Evolutionary conservation across 2,888 invertebrate species (phyloP).

Genomic region (Cylloceria caligata): DNA sequence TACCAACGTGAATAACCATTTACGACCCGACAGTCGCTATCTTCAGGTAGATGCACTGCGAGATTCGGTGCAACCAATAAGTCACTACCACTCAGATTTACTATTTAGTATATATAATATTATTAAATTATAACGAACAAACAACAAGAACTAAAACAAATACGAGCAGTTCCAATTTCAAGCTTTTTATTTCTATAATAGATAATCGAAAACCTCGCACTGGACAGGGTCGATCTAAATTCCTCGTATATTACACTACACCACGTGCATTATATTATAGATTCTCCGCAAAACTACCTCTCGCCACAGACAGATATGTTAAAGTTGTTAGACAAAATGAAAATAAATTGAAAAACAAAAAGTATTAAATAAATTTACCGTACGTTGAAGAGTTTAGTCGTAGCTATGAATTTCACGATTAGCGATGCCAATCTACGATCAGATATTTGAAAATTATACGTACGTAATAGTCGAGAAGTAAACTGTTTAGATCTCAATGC

Average conservation of each 20-base stretch:
- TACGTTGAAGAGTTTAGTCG: conserved; percentile 30
- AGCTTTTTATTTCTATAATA: conserved; percentile 46
- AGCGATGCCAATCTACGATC: conserved; percentile 28
- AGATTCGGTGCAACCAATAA: conserved; percentile 40
- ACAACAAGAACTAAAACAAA: neutral
- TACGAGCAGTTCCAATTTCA: conserved; percentile 35
- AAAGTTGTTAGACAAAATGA: conserved; percentile 4
- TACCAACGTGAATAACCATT: conserved; percentile 11
- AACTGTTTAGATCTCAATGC: conserved; percentile 45
- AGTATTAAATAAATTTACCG: conserved; percentile 10
- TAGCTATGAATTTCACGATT: conserved; percentile 40
- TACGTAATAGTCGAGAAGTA: conserved; percentile 25
- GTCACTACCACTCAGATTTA: conserved; percentile 41
- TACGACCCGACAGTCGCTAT: conserved; percentile 7
- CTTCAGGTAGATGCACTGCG: conserved; percentile 46
- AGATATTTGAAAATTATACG: conserved; percentile 37
- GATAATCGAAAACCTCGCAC: conserved; percentile 42
- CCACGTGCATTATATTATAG: conserved; percentile 51
- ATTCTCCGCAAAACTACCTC: conserved; percentile 64
- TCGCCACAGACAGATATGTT: conserved; percentile 36
- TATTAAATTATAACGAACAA: conserved; percentile 1
- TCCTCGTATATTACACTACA: conserved; percentile 5
- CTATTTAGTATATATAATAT: conserved; percentile 28
- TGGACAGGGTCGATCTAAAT: conserved; percentile 48
- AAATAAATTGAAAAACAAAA: conserved; percentile 21